Percentiles rank a stretch among this genome's conserved stretches.
Evolutionary conservation across 1,140 invertebrate species (phyloP).

Genomic region (Antheraea mylitta): DNA sequence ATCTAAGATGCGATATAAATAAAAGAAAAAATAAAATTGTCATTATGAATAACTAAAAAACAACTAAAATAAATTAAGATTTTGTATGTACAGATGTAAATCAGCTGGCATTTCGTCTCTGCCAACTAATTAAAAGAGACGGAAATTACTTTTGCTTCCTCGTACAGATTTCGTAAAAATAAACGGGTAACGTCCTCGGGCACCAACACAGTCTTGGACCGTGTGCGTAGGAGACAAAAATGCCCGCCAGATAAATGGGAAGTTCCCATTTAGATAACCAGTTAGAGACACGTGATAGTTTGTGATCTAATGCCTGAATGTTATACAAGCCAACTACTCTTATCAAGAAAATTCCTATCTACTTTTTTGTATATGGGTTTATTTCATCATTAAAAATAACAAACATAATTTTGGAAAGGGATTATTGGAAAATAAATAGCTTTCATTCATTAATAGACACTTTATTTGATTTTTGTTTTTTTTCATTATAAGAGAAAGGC

Average conservation of each 20-base stretch:
- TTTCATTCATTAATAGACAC: too few relatives aligned
- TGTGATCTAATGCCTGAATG: conserved; percentile 8
- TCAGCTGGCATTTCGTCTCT: neutral
- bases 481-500: too few relatives aligned
- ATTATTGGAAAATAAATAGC: too few relatives aligned
- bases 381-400: too few relatives aligned
- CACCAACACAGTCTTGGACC: neutral
- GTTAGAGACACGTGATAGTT: conserved; percentile 13
- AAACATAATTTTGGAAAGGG: too few relatives aligned
- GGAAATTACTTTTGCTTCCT: conserved; percentile 1
- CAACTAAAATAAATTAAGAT: neutral
- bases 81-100: neutral
- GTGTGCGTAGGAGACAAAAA: conserved; percentile 43
- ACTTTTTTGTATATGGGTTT: neutral
- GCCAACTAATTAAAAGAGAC: neutral
- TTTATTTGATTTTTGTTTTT: too few relatives aligned
- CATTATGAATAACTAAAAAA: neutral
- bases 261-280: conserved; percentile 65
- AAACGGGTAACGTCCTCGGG: neutral
- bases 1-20: too few relatives aligned
- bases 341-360: neutral
- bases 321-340: neutral
- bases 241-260: conserved; percentile 53
- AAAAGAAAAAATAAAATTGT: neutral
- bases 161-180: neutral